Percentiles rank a stretch among this genome's conserved stretches.
These are phyloP conservation scores for Ceyx erithaca DNA, from an alignment of 2,797 vertebrate genomes.

Conservation along the genomic window DNA sequence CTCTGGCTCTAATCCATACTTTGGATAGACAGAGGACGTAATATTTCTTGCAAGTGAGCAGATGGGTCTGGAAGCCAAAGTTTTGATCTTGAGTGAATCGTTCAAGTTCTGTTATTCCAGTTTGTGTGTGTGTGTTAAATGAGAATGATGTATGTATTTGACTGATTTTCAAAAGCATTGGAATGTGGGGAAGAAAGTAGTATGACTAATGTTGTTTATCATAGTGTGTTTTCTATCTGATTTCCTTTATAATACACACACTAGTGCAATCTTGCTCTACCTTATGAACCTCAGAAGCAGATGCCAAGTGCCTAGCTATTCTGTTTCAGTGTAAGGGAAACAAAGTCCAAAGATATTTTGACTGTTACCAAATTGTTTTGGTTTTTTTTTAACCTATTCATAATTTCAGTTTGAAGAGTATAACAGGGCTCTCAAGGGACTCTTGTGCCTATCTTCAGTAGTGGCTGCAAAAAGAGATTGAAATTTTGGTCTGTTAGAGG, in stretches of 20 bases:
- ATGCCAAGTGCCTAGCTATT: not conserved
- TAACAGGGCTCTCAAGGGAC: not conserved
- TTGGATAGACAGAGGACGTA: not conserved
- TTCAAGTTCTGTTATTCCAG: not conserved
- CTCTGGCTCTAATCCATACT: not conserved
- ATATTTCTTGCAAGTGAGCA: not conserved
- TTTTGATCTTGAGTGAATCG: not conserved
- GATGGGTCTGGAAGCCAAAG: not conserved
- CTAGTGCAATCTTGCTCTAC: not conserved
- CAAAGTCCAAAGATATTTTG: not conserved
- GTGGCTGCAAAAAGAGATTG: not conserved
- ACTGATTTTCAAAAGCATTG: constrained; percentile 2
- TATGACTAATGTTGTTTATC: constrained; percentile 17
- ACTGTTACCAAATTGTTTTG: not conserved
- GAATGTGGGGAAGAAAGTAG: not conserved
- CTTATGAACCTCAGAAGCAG: not conserved
- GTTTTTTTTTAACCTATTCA: not conserved
- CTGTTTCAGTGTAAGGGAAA: not conserved
- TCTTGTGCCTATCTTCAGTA: not conserved
- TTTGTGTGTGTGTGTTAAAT: not conserved
- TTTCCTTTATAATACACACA: not conserved
- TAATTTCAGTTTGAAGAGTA: not conserved
- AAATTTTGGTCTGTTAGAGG: not conserved
- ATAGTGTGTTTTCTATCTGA: not conserved
- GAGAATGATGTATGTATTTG: not conserved